Base-by-base conservation (phyloP, 2,888 invertebrate species). In the Synergus itoensis region DNA sequence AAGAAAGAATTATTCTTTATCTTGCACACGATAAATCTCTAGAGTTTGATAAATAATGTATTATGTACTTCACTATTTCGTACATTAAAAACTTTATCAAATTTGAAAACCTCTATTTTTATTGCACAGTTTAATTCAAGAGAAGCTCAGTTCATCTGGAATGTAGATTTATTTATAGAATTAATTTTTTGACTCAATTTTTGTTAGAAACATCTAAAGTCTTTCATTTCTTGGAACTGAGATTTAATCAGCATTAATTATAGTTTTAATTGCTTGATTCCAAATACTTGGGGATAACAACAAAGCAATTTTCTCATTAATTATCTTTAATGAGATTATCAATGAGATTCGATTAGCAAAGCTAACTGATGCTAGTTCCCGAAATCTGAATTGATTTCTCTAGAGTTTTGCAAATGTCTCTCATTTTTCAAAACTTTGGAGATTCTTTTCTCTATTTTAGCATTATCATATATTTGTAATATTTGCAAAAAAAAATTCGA, bases 91-190 rank as follows among this genome's bases (percentile, higher is more conserved):
- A 53, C n/a, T n/a, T n/a, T 53, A 53, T 53, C n/a, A n/a, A 65
- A 18, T 41, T 65, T 12, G 18, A 12, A 43, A 67, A 18, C 43
- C n/a, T 21, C 43, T 18, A 18, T 43, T 67, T 67, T 67, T 67
- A 43, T 45, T 67, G 41, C 14, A 43, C 16, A 48, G n/a, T 48
- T 73, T n/a, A 73, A 53, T 28, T 53, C 12, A 53, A 73, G 36
- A 53, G 73, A 73, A 53, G 53, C 48, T 53, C 5, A 73, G 43
- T 21, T 69, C 14, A 14, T 48, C 48, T 36, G 73, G 73, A 73
- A 73, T 73, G 73, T 36, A 73, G 36, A 73, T 73, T 73, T 73
- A 4, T 21, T 14, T 67, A 67, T 21, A 67, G 41, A n/a, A 65
- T 43, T 62, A 11, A 43, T 62, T 62, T 62, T 3, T 62, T 21